Conservation (phyloP, 2,113 vertebrate genomes). For the Craseonycteris thonglongyai region DNA sequence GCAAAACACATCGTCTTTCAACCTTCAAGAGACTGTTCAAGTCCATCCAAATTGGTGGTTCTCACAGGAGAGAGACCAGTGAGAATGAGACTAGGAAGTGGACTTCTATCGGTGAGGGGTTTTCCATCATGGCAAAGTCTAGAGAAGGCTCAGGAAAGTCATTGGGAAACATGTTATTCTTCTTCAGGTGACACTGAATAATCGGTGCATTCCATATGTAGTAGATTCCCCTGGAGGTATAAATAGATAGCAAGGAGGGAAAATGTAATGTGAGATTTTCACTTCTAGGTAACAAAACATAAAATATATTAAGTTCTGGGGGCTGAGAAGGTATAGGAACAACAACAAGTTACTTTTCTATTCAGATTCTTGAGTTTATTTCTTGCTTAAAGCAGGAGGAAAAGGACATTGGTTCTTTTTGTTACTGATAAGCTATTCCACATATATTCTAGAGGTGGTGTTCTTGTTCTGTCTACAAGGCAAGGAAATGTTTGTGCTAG, state of each 20-base stretch:
- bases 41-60: neutral
- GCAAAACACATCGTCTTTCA: neutral
- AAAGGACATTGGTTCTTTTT: neutral
- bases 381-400: neutral
- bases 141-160: neutral
- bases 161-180: neutral
- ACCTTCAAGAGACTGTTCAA: neutral
- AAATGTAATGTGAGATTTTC: neutral
- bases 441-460: neutral
- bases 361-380: neutral
- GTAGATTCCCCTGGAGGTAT: neutral
- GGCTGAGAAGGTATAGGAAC: accelerated
- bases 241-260: neutral
- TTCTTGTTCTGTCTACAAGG: neutral
- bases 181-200: neutral
- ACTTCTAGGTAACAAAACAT: neutral
- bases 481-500: neutral
- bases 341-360: neutral
- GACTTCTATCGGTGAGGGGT: neutral
- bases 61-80: neutral
- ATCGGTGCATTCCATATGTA: neutral
- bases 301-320: neutral
- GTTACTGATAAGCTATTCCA: neutral
- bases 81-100: neutral
- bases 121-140: accelerated